Evolutionary conservation across 2,888 invertebrate species (phyloP).

Genomic region (Limenitis camilla): DNA sequence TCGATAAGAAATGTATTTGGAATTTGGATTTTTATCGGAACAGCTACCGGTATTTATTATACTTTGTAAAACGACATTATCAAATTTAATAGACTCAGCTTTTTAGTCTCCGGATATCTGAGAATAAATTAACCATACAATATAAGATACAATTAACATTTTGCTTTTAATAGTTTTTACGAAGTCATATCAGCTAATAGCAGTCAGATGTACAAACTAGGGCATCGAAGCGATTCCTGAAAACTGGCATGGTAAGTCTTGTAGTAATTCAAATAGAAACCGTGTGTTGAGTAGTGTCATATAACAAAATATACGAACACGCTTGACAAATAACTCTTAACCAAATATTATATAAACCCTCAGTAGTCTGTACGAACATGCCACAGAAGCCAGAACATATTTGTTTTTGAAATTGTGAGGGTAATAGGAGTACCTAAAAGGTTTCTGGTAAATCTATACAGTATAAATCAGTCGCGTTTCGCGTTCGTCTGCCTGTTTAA

Average conservation of each 20-base stretch:
- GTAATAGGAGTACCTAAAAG: no score
- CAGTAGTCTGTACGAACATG: slow-evolving; percentile 27
- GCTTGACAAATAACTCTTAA: slow-evolving; percentile 66
- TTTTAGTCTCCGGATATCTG: no score
- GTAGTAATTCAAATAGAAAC: slow-evolving; percentile 59
- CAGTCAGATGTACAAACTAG: slow-evolving; percentile 44
- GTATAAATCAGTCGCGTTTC: no score
- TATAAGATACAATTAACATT: slow-evolving; percentile 33
- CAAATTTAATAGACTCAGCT: background rate
- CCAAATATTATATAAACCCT: slow-evolving; percentile 64
- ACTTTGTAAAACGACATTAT: no score
- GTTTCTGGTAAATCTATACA: no score
- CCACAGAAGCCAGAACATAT: no score
- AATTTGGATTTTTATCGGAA: slow-evolving; percentile 20
- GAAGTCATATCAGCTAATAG: no score
- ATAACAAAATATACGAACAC: slow-evolving; percentile 68
- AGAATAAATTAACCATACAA: slow-evolving; percentile 11
- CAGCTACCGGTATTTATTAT: slow-evolving; percentile 39
- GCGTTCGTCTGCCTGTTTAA: no score
- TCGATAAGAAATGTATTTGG: slow-evolving; percentile 38
- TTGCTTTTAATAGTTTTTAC: no score
- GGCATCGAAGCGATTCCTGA: slow-evolving; percentile 41
- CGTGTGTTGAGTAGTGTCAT: slow-evolving; percentile 66
- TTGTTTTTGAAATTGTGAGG: no score
- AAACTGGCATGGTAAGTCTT: slow-evolving; percentile 50